phyloP scores from a whole-genome alignment of 1,140 invertebrate species.

The Holcopasites calliopsidis region DNA sequence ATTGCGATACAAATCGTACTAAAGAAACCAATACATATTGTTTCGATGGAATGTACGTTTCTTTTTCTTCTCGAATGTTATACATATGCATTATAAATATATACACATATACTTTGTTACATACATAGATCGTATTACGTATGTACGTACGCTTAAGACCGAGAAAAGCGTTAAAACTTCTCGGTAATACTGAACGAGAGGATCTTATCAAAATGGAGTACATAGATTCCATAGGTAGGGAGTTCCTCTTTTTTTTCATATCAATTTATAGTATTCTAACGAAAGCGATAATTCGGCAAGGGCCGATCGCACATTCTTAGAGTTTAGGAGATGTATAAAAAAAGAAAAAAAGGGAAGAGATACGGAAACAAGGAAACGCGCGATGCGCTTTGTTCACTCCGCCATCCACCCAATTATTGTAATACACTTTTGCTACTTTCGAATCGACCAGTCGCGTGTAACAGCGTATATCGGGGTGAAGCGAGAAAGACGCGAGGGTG shows the following conservation, averaged over 20 bases:
- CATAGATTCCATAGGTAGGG: constrained; percentile 19
- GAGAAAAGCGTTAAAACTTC: constrained; percentile 9
- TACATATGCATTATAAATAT: neutral
- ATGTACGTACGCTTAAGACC: constrained; percentile 13
- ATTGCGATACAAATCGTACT: no score
- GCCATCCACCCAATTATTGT: constrained; percentile 13
- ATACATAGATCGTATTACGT: constrained; percentile 9
- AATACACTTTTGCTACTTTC: constrained; percentile 40
- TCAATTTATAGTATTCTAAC: constrained; percentile 48
- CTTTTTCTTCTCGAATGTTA: neutral
- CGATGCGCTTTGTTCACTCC: constrained; percentile 9
- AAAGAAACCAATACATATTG: no score
- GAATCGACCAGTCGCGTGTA: constrained; percentile 31
- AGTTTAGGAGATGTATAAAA: no score
- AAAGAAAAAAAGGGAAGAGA: no score
- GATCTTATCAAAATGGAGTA: constrained; percentile 28
- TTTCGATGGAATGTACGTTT: neutral
- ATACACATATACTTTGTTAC: constrained; percentile 3
- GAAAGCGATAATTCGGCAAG: constrained; percentile 1
- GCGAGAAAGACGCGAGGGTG: neutral
- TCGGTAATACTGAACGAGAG: constrained; percentile 30
- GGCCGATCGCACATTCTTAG: constrained; percentile 8
- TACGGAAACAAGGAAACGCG: neutral
- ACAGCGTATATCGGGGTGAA: neutral
- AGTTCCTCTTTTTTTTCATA: constrained; percentile 43